Evolutionary conservation across 2,797 vertebrate species (phyloP), one percentile per base, ranked within the genome.

Genomic region (Taenioides sp.): DNA sequence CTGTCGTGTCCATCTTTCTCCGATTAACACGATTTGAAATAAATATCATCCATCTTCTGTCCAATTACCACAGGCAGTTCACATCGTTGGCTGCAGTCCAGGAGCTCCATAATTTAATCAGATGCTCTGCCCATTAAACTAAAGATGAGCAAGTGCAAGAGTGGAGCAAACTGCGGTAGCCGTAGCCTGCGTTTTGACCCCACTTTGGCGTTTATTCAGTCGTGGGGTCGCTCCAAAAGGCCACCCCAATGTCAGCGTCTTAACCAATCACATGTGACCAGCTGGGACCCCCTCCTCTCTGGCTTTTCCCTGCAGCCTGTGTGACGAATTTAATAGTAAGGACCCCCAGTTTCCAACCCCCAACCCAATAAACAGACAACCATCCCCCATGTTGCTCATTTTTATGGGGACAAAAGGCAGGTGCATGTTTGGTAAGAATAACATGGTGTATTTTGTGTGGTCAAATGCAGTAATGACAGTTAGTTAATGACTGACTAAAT

Each of bases 261-360:
- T 54, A 74, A 80, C 81, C 81, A 85, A 81, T 78, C 77, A 49
- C 23, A n/a, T 27, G 6, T 14, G 34, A 62, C 68, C 74, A 67
- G 37, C 65, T 61, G 55, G 43, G 20, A 11, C 17, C 12, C 58
- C 7, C 34, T 1, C 23, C 17, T 66, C 20, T 16, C 11, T 5
- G 3, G 0, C 12, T 47, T 11, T 40, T 37, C 49, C 22, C 31
- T 65, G 12, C 43, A 4, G 43, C 43, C 14, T 17, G 3, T 72
- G 81, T 78, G 69, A 81, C 79, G 69, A 81, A 81, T 81, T 16
- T 0, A 47, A 75, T 5, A 58, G 47, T 47, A 17, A 49, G 55
- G 65, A 62, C 34, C 71, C 18, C 67, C 59, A 5, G 20, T 61
- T 54, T 22, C 22, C 73, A 18, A 68, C 65, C 71, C 73, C 79